phyloP scores from a whole-genome alignment of 1,140 invertebrate genomes.

The Drosophila pectinifera region DNA sequence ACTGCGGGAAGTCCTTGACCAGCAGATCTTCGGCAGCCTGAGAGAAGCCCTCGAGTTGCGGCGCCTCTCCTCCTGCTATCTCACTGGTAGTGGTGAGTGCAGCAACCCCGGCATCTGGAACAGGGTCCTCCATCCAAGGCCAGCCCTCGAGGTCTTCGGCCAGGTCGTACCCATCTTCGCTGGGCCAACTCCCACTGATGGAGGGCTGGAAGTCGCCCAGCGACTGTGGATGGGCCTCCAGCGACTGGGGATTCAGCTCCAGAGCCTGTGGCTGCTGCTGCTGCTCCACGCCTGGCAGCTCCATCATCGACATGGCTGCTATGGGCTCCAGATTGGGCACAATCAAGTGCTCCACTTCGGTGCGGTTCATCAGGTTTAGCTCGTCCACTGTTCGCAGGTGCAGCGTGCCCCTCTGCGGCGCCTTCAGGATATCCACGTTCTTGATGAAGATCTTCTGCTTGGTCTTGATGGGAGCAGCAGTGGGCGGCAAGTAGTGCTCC shows the following conservation, averaged over 20 bases:
- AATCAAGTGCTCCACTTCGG: constrained; percentile 78
- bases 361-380: constrained; percentile 82
- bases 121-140: constrained; percentile 65
- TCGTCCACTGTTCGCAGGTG: constrained; percentile 83
- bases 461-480: not conserved
- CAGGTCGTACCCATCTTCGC: constrained; percentile 70
- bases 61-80: not conserved
- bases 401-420: constrained; percentile 71
- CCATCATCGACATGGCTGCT: constrained; percentile 52
- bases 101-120: constrained; percentile 11
- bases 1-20: constrained; percentile 62
- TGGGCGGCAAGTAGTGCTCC: constrained; percentile 47
- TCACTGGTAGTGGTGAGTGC: constrained; percentile 9
- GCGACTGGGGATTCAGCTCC: constrained; percentile 34
- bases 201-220: constrained; percentile 53
- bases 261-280: constrained; percentile 20
- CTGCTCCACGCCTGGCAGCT: constrained; percentile 86
- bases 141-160: constrained; percentile 70
- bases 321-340: constrained; percentile 90
- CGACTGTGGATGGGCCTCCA: constrained; percentile 42
- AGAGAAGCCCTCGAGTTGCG: constrained; percentile 34
- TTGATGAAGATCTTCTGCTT: constrained; percentile 83
- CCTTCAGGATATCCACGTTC: constrained; percentile 79
- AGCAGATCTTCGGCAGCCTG: constrained; percentile 56
- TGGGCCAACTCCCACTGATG: constrained; percentile 53